Percentiles rank a stretch among this genome's conserved stretches.
These are phyloP conservation scores for Hycleus cichorii DNA, from an alignment of 1,140 invertebrate species.

Conservation along the genomic window DNA sequence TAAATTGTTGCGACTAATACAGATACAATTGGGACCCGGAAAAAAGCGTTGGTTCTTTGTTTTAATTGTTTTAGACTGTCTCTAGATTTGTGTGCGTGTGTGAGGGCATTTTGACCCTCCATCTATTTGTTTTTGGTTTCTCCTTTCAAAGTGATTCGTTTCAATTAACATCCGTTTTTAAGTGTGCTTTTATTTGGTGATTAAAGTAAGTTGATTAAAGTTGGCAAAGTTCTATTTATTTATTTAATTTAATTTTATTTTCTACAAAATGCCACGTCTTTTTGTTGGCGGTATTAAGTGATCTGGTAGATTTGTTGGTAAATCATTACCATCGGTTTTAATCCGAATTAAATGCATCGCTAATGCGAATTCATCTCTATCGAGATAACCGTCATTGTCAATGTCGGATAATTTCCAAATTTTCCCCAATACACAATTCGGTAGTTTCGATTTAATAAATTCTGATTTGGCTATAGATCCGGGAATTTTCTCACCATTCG, in stretches of 20 bases:
- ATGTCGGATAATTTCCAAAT: constrained; percentile 97
- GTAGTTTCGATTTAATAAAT: constrained; percentile 97
- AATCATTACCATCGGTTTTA: constrained; percentile 87
- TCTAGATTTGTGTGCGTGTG: no score
- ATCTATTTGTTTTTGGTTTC: neutral
- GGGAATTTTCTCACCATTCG: constrained; percentile 87
- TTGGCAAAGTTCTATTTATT: neutral
- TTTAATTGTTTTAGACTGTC: constrained; percentile 28
- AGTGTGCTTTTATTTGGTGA: neutral
- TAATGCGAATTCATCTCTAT: constrained; percentile 95
- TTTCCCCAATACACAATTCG: constrained; percentile 93
- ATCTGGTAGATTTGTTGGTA: constrained; percentile 81
- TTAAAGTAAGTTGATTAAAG: constrained; percentile 10
- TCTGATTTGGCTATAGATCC: constrained; percentile 87
- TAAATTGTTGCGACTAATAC: constrained; percentile 17
- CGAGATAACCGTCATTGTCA: constrained; percentile 91
- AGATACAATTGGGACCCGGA: constrained; percentile 24
- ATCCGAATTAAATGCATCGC: constrained; percentile 97
- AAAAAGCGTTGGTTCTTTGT: constrained; percentile 27
- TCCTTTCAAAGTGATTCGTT: constrained; percentile 19
- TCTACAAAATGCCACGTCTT: neutral
- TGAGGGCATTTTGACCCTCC: no score
- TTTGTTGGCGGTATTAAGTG: constrained; percentile 91
- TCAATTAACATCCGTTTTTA: constrained; percentile 13
- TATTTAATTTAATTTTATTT: neutral